These are phyloP conservation scores for Gambusia holbrooki DNA, from an alignment of 2,113 vertebrate species.

Conservation along the genomic window DNA sequence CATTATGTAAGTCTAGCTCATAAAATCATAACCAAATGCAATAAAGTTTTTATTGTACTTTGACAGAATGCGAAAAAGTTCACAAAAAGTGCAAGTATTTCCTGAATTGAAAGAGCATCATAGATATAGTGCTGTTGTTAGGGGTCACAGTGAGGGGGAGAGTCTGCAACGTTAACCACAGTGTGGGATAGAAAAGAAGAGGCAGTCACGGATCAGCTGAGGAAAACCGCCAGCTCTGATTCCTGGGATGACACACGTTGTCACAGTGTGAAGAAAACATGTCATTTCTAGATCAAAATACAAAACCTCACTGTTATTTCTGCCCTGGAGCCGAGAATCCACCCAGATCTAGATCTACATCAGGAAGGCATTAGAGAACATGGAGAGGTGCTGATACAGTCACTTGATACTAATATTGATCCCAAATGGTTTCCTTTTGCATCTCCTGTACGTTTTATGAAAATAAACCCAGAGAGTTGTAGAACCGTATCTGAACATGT, in stretches of 20 bases:
- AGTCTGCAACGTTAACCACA: slow-evolving; percentile 27
- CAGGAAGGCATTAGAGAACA: slow-evolving; percentile 44
- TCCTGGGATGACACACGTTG: slow-evolving; percentile 40
- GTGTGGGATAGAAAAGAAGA: slow-evolving; percentile 6
- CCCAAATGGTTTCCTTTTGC: slow-evolving; percentile 35
- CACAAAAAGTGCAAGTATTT: not conserved
- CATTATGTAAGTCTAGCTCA: too few species aligned
- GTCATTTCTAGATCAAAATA: slow-evolving; percentile 31
- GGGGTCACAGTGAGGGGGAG: not conserved
- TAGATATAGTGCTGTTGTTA: not conserved
- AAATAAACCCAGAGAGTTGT: slow-evolving; percentile 30
- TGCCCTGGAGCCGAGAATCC: not conserved
- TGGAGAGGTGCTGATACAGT: slow-evolving; percentile 14
- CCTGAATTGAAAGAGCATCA: not conserved
- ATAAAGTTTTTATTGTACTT: too few species aligned
- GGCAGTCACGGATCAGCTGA: slow-evolving; percentile 17
- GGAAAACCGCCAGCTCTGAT: slow-evolving; percentile 43
- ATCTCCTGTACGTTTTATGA: slow-evolving; percentile 42
- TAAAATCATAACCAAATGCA: too few species aligned
- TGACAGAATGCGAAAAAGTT: not conserved
- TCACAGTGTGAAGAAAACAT: slow-evolving; percentile 32
- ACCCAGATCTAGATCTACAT: slow-evolving; percentile 35
- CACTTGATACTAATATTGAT: slow-evolving; percentile 42
- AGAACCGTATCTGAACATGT: slow-evolving; percentile 48
- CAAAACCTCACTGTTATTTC: slow-evolving; percentile 41